Base-by-base conservation (phyloP, 2,888 invertebrate species). In the Cephus spinipes region DNA sequence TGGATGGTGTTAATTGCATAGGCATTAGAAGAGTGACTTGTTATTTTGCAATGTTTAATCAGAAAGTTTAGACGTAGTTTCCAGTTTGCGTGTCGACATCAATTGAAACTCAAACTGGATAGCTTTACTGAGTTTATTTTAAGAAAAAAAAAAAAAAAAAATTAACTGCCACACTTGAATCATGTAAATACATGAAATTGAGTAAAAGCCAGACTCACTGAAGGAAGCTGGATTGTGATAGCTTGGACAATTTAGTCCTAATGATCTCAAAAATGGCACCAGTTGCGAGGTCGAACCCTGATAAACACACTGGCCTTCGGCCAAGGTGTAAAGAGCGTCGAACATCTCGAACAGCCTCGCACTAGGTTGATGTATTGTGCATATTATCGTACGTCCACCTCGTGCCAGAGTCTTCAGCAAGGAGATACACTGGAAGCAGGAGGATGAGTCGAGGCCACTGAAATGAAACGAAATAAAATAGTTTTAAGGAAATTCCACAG, bases 201-300 rank as follows among this genome's bases (percentile, higher is more conserved):
- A 15, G 40, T 40, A 40, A 40, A 15, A 15, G 40, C 6, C 6
- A 15, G 15, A 89, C 92, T 92, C 87, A 94, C 94, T 96, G 93
- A 97, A 98, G 76, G 98, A 98, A 11, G 98, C 98, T 1, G 98
- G 98, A 92, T 99, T 99, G 93, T 99, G 98, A 92, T 98, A 99
- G 77, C 97, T 96, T 0, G 98, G 98, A 88, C 98, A 99, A 89
- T 97, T 96, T 35, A 98, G 94, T n/a, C 94, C 94, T 75, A 97
- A 94, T 34, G 95, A 95, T 75, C 95, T 94, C 79, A 98, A 93
- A 90, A 96, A 97, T 83, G 96, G 95, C 87, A 99, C 96, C 79
- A 98, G 92, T 88, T 96, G 95, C 78, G 94, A 95, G 0, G 98
- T 97, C 80, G 96, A 96, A 76, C 98, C 98, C 89, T 98, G 97